phyloP scores from a whole-genome alignment of 2,113 vertebrate genomes.

The Bothrops jararaca region DNA sequence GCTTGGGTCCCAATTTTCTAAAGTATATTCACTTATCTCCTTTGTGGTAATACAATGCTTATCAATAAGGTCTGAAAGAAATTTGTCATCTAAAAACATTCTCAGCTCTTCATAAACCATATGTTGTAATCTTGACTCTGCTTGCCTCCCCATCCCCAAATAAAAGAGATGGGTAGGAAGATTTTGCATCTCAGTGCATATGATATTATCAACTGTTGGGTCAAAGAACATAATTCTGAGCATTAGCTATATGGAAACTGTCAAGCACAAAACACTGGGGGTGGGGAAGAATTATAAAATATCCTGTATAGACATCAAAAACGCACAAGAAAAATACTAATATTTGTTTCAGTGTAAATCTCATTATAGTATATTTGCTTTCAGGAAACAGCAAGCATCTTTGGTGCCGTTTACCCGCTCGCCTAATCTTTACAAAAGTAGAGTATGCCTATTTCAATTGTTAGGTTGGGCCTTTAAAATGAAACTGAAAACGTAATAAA shows the following conservation, averaged over 20 bases:
- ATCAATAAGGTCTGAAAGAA: background rate
- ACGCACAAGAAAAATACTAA: background rate
- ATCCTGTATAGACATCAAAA: background rate
- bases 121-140: background rate
- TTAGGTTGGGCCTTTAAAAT: background rate
- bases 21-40: background rate
- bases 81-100: background rate
- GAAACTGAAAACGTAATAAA: background rate
- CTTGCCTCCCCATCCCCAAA: no score
- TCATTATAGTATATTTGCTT: background rate
- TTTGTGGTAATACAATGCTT: background rate
- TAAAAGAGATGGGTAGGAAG: background rate
- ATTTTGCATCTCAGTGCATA: background rate
- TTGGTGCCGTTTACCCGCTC: background rate
- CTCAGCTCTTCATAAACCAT: background rate
- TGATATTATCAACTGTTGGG: background rate
- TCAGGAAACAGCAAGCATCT: background rate
- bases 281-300: background rate
- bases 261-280: background rate
- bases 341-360: background rate
- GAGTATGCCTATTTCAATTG: background rate
- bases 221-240: background rate
- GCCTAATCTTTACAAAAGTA: background rate
- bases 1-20: background rate
- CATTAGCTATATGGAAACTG: background rate